Evolutionary conservation across 2,888 invertebrate genomes (phyloP).

Genomic region (Perithous albicinctus): DNA sequence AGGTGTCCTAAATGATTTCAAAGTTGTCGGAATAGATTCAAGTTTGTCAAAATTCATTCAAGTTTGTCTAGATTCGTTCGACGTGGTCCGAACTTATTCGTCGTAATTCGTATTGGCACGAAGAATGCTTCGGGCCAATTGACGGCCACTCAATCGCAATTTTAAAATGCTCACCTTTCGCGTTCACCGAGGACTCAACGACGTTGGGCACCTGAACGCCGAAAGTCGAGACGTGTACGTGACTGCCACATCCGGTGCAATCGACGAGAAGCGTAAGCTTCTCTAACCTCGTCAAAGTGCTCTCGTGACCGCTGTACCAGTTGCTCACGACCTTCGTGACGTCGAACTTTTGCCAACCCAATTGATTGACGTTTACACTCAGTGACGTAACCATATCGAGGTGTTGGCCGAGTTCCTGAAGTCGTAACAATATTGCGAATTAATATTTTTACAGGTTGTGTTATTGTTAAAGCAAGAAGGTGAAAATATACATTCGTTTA

Average conservation of each 20-base stretch:
- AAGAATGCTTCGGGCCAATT: background rate
- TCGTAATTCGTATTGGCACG: too few species aligned
- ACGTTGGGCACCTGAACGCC: conserved; percentile 81
- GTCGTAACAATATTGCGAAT: background rate
- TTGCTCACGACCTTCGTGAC: conserved; percentile 91
- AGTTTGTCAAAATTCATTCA: too few species aligned
- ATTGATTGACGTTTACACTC: conserved; percentile 87
- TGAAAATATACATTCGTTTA: background rate
- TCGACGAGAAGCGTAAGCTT: conserved; percentile 93
- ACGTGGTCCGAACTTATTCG: too few species aligned
- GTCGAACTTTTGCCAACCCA: conserved; percentile 95
- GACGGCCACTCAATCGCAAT: background rate
- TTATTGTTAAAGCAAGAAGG: background rate
- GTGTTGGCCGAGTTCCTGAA: conserved; percentile 82
- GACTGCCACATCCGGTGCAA: conserved; percentile 92
- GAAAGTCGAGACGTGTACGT: conserved; percentile 88
- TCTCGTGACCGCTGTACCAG: conserved; percentile 87
- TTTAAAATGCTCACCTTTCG: conserved; percentile 77
- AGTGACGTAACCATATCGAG: conserved; percentile 83
- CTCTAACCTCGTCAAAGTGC: conserved; percentile 82
- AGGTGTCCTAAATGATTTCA: too few species aligned
- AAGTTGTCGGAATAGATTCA: too few species aligned
- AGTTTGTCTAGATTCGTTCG: too few species aligned
- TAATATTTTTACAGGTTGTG: background rate
- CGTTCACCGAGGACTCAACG: conserved; percentile 81